phyloP scores from a whole-genome alignment of 2,113 vertebrate genomes.

The Indicator maculatus region DNA sequence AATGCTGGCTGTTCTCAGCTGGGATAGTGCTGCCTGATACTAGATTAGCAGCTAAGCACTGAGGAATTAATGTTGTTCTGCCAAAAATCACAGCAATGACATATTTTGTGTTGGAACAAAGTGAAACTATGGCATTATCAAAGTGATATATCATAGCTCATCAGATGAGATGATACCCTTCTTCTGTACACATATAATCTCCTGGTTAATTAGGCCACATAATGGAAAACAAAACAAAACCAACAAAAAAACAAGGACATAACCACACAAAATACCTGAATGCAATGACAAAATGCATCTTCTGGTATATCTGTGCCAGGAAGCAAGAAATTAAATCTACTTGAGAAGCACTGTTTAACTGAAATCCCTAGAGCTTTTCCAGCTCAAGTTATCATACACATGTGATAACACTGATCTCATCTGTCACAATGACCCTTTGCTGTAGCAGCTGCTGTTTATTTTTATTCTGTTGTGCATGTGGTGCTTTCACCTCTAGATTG shows the following conservation, averaged over 20 bases:
- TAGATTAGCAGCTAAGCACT: not conserved
- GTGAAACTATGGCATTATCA: not conserved
- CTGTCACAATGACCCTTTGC: not conserved
- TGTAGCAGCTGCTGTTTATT: constrained; percentile 14
- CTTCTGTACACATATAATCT: not conserved
- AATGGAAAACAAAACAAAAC: not conserved
- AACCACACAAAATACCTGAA: not conserved
- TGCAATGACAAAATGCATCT: not conserved
- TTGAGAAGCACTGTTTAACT: not conserved
- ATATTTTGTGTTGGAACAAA: constrained; percentile 1
- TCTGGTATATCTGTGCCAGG: not conserved
- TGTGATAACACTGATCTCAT: not conserved
- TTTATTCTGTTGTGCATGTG: not conserved
- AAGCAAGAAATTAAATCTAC: not conserved
- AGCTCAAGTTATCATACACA: not conserved
- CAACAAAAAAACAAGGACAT: not conserved
- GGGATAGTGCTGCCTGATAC: not conserved
- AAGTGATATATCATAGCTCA: not conserved
- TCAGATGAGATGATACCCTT: not conserved
- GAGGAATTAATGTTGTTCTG: not conserved
- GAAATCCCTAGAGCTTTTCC: not conserved
- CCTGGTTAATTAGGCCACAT: not conserved
- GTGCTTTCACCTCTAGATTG: constrained; percentile 37
- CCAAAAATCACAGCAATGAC: constrained; percentile 12
- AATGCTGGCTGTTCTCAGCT: not conserved